phyloP scores from a whole-genome alignment of 2,113 vertebrate species.

The Calyptomena viridis region DNA sequence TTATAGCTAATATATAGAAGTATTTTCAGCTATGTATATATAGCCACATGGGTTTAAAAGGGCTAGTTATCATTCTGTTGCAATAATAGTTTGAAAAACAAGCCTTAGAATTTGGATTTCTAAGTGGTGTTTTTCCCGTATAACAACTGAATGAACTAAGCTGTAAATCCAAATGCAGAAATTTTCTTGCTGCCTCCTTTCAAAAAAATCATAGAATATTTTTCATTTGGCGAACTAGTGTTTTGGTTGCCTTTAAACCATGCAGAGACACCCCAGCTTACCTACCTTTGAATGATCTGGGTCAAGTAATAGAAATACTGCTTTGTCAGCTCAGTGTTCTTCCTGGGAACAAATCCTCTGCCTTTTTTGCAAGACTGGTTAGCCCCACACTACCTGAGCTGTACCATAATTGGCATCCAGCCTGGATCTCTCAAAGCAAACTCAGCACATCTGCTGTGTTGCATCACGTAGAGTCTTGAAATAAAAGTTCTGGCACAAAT shows the following conservation, averaged over 20 bases:
- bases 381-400: background rate
- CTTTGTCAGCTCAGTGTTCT: background rate
- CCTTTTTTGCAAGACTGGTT: background rate
- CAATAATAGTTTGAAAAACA: background rate
- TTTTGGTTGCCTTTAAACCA: background rate
- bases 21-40: background rate
- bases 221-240: background rate
- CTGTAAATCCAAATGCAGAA: background rate
- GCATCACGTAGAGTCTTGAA: background rate
- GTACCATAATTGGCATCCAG: fast-evolving
- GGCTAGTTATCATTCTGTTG: background rate
- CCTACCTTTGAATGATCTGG: background rate
- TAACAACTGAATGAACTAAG: background rate
- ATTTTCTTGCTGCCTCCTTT: background rate
- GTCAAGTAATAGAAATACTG: background rate
- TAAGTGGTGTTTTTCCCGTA: background rate
- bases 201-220: background rate
- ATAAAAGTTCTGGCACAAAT: background rate
- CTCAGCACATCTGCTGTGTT: background rate
- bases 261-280: background rate
- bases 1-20: background rate
- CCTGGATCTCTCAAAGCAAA: background rate
- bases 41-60: background rate
- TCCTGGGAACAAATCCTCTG: background rate
- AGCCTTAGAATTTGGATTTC: background rate